These are phyloP conservation scores for Oasisia sp. DNA, from an alignment of 2,888 invertebrate genomes.

Conservation along the genomic window DNA sequence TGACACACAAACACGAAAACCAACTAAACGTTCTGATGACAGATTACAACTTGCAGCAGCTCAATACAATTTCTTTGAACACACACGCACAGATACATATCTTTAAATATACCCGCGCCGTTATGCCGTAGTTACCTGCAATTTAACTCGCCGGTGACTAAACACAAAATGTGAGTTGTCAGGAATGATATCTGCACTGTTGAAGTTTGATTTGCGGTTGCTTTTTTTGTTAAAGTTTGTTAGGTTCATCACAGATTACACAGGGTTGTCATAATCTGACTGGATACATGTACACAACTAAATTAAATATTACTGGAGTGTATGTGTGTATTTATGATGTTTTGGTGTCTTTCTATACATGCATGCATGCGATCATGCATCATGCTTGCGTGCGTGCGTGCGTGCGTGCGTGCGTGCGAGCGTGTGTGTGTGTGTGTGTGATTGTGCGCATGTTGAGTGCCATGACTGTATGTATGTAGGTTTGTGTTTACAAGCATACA, in stretches of 20 bases:
- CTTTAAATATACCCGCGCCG: neutral
- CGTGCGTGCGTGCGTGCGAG: neutral
- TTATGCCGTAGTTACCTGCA: neutral
- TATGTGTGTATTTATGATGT: too few species aligned
- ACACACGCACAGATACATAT: neutral
- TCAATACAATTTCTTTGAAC: conserved; percentile 2
- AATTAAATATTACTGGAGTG: too few species aligned
- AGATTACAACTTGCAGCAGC: neutral
- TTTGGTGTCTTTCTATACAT: too few species aligned
- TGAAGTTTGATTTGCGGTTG: neutral
- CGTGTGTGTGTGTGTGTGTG: neutral
- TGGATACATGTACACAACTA: too few species aligned
- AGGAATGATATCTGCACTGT: neutral
- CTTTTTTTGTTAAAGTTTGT: too few species aligned
- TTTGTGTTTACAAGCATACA: neutral
- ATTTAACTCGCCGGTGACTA: neutral
- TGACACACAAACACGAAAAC: neutral
- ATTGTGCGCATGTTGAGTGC: neutral
- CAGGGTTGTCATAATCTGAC: too few species aligned
- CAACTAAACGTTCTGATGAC: conserved; percentile 4
- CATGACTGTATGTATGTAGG: neutral
- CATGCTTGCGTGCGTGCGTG: neutral
- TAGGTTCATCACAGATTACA: too few species aligned
- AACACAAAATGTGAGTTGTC: neutral
- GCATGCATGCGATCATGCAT: neutral